A percentile compares a stretch with the other conserved stretches of the same genome.
These are phyloP conservation scores for Neodiprion fabricii DNA, from an alignment of 1,140 invertebrate species.

Conservation along the genomic window DNA sequence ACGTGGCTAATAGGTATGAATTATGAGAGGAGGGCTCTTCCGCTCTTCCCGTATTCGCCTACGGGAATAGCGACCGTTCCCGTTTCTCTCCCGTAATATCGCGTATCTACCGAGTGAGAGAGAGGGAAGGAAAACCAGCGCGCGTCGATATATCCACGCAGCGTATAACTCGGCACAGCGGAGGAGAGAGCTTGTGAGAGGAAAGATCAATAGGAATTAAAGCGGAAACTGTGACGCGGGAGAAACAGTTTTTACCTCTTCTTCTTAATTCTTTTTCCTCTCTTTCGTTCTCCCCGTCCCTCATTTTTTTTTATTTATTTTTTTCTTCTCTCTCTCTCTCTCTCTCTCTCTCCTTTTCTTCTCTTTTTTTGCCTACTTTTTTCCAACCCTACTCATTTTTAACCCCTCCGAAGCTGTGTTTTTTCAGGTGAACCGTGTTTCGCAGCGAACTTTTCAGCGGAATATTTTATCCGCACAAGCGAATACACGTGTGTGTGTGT, in stretches of 20 bases:
- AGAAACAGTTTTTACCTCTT: background rate
- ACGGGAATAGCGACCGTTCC: background rate
- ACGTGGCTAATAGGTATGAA: slow-evolving; percentile 5
- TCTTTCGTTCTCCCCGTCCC: background rate
- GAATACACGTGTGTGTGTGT: too few relatives aligned
- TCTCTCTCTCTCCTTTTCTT: too few relatives aligned
- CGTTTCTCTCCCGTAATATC: background rate
- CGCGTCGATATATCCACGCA: background rate
- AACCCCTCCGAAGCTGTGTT: too few relatives aligned
- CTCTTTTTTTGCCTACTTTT: too few relatives aligned
- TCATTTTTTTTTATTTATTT: too few relatives aligned
- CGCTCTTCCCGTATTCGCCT: background rate
- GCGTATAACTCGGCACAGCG: background rate
- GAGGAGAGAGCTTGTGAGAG: background rate
- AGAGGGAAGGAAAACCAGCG: background rate
- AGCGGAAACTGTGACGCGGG: background rate
- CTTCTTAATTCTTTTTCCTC: background rate
- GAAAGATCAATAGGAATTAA: slow-evolving; percentile 5
- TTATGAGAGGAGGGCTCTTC: background rate
- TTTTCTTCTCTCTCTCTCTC: too few relatives aligned
- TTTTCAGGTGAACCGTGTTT: too few relatives aligned
- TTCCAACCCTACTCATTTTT: too few relatives aligned
- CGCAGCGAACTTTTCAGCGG: too few relatives aligned
- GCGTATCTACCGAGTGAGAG: background rate
- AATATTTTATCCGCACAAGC: too few relatives aligned